These are phyloP conservation scores for Albula goreensis DNA, from an alignment of 2,113 vertebrate species.

Conservation along the genomic window DNA sequence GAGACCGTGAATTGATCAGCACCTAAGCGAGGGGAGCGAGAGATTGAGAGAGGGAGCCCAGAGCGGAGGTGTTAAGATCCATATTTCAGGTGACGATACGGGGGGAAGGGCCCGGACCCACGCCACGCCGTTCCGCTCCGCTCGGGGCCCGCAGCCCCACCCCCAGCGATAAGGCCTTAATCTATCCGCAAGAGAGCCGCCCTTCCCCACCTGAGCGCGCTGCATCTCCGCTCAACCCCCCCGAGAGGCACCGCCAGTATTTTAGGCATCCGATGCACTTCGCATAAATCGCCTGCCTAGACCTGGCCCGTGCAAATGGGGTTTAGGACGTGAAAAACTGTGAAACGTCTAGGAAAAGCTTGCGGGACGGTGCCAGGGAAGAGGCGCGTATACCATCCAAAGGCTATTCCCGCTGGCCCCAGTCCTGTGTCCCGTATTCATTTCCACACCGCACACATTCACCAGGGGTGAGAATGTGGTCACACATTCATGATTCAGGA, in stretches of 20 bases:
- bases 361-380: not conserved
- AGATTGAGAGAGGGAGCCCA: conserved; percentile 22
- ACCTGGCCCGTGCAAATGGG: not conserved
- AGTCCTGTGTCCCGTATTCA: not conserved
- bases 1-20: conserved; percentile 80
- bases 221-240: not conserved
- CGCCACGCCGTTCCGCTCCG: not conserved
- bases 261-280: not conserved
- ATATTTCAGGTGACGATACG: conserved; percentile 64
- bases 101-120: conserved; percentile 37
- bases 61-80: conserved; percentile 71
- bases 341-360: not conserved
- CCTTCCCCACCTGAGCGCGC: not conserved
- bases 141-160: not conserved
- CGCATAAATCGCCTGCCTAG: not conserved
- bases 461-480: not conserved
- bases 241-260: not conserved
- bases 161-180: not conserved
- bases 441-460: not conserved
- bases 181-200: not conserved
- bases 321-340: not conserved
- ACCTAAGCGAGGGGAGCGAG: conserved; percentile 59
- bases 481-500: conserved; percentile 28
- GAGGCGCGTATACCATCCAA: not conserved
- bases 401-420: not conserved